phyloP scores from a whole-genome alignment of 2,797 vertebrate species.

The Vespertilio murinus region DNA sequence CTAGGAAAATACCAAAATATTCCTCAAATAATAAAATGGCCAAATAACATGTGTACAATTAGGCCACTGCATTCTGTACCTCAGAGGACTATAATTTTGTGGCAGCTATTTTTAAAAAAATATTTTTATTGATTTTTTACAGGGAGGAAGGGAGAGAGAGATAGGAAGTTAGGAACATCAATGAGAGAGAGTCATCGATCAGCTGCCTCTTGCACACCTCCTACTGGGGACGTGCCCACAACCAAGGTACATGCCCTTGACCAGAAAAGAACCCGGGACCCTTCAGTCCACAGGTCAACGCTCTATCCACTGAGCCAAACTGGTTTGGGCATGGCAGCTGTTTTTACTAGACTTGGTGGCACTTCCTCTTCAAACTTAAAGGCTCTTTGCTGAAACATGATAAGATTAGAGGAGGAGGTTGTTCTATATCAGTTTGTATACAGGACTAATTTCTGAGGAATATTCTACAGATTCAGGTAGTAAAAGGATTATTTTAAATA shows the following conservation, averaged over 20 bases:
- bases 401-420: not conserved
- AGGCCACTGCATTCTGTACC: not conserved
- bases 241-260: no score
- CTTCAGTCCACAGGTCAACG: no score
- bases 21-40: not conserved
- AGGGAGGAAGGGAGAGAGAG: no score
- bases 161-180: no score
- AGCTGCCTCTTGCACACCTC: no score
- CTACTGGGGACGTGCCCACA: no score
- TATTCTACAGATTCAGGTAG: not conserved
- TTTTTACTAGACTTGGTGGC: not conserved
- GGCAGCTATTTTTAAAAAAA: not conserved
- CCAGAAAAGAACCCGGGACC: no score
- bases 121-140: no score
- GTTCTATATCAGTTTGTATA: not conserved
- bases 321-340: no score
- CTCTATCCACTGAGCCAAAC: no score
- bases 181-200: no score
- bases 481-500: not conserved
- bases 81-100: slow-evolving; percentile 43
- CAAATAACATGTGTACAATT: not conserved
- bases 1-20: not conserved
- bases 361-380: slow-evolving; percentile 28
- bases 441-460: not conserved
- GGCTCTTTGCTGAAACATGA: not conserved